phyloP scores from a whole-genome alignment of 2,888 invertebrate genomes.

The Conus canariensis region DNA sequence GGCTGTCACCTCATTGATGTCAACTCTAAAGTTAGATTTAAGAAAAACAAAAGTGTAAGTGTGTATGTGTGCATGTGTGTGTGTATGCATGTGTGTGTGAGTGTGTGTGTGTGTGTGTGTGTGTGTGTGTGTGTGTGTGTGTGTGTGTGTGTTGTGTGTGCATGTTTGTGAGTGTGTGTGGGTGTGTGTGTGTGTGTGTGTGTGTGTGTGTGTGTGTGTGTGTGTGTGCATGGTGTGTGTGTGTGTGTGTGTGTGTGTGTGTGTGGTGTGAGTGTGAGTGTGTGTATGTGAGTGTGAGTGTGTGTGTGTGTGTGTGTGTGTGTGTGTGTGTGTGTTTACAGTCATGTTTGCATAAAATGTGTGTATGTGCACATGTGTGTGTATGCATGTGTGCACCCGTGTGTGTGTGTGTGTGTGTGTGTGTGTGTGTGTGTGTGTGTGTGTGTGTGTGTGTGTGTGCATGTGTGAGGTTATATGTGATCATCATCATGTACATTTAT shows the following conservation, averaged over 20 bases:
- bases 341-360: too few species aligned
- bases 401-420: too few species aligned
- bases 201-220: background rate
- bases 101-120: background rate
- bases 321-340: too few species aligned
- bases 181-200: background rate
- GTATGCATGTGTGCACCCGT: too few species aligned
- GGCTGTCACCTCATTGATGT: too few species aligned
- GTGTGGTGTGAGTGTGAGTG: background rate
- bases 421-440: too few species aligned
- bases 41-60: background rate
- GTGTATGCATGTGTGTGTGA: background rate
- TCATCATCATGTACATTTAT: too few species aligned
- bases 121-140: background rate
- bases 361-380: too few species aligned
- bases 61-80: background rate
- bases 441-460: too few species aligned
- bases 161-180: background rate
- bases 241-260: too few species aligned
- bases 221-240: background rate
- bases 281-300: background rate
- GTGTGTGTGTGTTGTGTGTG: slow-evolving; percentile 23
- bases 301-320: background rate
- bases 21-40: too few species aligned
- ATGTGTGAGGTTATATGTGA: too few species aligned